These are phyloP conservation scores for Propsilocerus akamusi DNA, from an alignment of 1,140 invertebrate genomes.

Conservation along the genomic window DNA sequence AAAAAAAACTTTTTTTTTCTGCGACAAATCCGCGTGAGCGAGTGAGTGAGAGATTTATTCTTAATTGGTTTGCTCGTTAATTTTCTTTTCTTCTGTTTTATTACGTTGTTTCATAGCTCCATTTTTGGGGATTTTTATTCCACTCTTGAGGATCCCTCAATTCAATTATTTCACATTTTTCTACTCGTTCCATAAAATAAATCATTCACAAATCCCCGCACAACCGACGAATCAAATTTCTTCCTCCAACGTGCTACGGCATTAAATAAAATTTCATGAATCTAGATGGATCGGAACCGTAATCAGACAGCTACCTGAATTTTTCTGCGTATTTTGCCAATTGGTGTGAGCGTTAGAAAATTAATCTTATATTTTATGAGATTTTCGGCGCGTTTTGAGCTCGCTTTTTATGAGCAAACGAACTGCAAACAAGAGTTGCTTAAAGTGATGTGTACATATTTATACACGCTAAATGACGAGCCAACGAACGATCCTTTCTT, in stretches of 20 bases:
- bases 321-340: not conserved
- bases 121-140: too few species aligned
- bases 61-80: too few species aligned
- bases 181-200: not conserved
- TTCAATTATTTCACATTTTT: too few species aligned
- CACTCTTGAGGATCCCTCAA: too few species aligned
- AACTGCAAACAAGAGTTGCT: slow-evolving; percentile 1
- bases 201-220: not conserved
- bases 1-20: too few species aligned
- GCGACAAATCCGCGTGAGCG: too few species aligned
- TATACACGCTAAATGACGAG: not conserved
- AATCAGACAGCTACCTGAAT: slow-evolving; percentile 1
- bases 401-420: not conserved
- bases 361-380: slow-evolving; percentile 3
- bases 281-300: not conserved
- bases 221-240: not conserved
- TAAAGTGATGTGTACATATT: not conserved
- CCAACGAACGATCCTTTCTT: not conserved
- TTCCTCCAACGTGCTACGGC: not conserved
- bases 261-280: not conserved
- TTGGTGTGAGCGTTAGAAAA: not conserved
- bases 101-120: too few species aligned
- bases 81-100: too few species aligned
- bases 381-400: not conserved
- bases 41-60: too few species aligned